Percentiles rank a stretch among this genome's conserved stretches.
phyloP scores from a whole-genome alignment of 2,113 vertebrate genomes.

The Gasterosteus aculeatus region DNA sequence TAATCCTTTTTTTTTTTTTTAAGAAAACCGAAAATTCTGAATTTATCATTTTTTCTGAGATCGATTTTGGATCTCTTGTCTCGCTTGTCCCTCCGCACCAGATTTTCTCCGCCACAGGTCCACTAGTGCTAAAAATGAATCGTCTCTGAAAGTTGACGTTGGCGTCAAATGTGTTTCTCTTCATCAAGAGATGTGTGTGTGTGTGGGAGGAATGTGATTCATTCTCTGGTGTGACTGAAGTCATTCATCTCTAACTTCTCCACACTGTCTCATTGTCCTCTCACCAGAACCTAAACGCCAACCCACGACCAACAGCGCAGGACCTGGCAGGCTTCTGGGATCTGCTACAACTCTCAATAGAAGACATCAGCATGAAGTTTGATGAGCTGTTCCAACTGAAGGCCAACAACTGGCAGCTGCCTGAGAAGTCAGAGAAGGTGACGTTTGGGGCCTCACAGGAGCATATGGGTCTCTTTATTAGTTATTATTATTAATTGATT shows the following conservation, averaged over 20 bases:
- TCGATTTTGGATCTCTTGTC: not conserved
- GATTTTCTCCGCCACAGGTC: not conserved
- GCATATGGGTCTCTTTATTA: not conserved
- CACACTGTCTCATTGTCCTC: not conserved
- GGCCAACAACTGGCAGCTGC: constrained; percentile 93
- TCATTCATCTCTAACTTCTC: constrained; percentile 4
- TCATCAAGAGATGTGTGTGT: not conserved
- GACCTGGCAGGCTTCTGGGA: constrained; percentile 99
- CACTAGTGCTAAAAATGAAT: constrained; percentile 17
- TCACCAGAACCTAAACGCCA: constrained; percentile 87
- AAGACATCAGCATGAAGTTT: constrained; percentile 99
- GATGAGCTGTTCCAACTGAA: constrained; percentile 98
- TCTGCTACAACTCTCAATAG: constrained; percentile 96
- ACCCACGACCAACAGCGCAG: constrained; percentile 95
- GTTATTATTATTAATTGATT: not conserved
- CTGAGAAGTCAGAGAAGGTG: constrained; percentile 90
- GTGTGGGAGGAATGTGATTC: not conserved
- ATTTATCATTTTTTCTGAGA: not conserved
- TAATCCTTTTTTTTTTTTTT: not conserved
- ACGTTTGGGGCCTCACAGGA: not conserved
- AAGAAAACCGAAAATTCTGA: not conserved
- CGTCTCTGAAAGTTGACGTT: not conserved
- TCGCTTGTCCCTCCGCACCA: not conserved
- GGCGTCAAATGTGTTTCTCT: constrained; percentile 3
- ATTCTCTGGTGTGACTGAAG: constrained; percentile 11